Conservation (phyloP, 2,888 invertebrate species). For the Drosophila anomalata region DNA sequence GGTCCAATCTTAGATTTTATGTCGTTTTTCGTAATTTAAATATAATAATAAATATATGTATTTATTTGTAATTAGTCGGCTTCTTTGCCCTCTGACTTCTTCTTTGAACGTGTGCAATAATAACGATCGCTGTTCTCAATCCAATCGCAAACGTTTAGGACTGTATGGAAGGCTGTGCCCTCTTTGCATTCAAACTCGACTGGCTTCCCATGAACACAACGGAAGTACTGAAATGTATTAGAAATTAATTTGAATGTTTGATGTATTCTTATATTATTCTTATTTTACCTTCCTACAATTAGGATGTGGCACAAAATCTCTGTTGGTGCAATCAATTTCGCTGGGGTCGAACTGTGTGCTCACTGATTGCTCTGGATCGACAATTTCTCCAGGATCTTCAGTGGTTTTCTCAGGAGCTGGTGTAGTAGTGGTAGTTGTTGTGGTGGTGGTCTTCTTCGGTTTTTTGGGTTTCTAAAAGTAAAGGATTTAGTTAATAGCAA, state of each 20-base stretch:
- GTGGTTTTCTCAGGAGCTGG: constrained; percentile 55
- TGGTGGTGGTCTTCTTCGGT: constrained; percentile 70
- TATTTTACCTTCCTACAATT: constrained; percentile 86
- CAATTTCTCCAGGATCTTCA: constrained; percentile 49
- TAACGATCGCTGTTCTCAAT: constrained; percentile 88
- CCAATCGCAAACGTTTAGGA: constrained; percentile 92
- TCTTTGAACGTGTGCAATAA: constrained; percentile 79
- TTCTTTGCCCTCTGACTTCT: constrained; percentile 58
- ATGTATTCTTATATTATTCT: not conserved
- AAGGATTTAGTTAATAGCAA: not conserved
- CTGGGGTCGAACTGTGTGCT: constrained; percentile 67
- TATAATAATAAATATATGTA: constrained; percentile 4
- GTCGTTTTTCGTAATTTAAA: constrained; percentile 22
- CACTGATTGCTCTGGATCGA: constrained; percentile 37
- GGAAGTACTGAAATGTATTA: constrained; percentile 89
- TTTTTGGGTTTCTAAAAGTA: constrained; percentile 75
- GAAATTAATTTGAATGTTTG: not conserved
- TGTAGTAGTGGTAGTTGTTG: constrained; percentile 61
- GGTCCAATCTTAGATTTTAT: constrained; percentile 30
- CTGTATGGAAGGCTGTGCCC: constrained; percentile 90
- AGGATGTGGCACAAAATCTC: constrained; percentile 86
- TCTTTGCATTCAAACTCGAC: constrained; percentile 89
- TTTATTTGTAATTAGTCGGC: constrained; percentile 36
- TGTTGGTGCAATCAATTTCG: constrained; percentile 84
- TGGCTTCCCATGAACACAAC: constrained; percentile 92